Base-by-base conservation (phyloP, 1,140 invertebrate genomes). In the Drosophila athabasca region DNA sequence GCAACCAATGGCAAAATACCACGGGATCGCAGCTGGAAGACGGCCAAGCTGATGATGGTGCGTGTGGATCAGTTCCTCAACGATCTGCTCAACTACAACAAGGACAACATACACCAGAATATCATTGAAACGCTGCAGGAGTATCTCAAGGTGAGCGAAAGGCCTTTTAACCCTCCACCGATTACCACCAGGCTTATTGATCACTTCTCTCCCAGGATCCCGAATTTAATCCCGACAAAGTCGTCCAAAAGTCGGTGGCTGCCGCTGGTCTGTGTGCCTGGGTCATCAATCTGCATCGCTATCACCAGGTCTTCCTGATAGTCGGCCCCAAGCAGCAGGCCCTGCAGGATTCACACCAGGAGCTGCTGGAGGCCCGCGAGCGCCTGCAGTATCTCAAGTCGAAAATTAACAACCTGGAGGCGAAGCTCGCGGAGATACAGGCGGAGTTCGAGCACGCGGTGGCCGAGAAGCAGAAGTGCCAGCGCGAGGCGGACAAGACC, bases 241-340 rank as follows among this genome's bases (percentile, higher is more conserved):
- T 99, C 69, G 92, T 94, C 62, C 94, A 94, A 3, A 99, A 99
- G 92, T 99, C 97, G 0, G 94, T 94, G 50, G 98, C 98, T 29
- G 98, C 98, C 24, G 96, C 97, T 48, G 97, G 96, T 45, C 93
- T 99, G 0, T 99, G 97, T 90, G 95, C 97, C 15, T 99, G 98
- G 97, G 97, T 98, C 1, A 96, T 98, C 64, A 99, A 99, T 92
- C 97, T 99, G 74, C 93, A 97, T 83, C 96, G 94, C 62, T 99
- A 97, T 92, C 97, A 98, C 92, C 95, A 97, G 55, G 97, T 99
- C 46, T 99, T 96, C 91, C 96, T 97, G 62, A 95, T 97, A 31
- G 98, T 99, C 0, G 97, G 98, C 79, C 98, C 98, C 22, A 97
- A 99, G 88, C 93, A 97, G 90, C 93, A 94, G 64, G 93, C 93